Conservation (phyloP, 2,113 vertebrate genomes). For the Hemibates koningsi region DNA sequence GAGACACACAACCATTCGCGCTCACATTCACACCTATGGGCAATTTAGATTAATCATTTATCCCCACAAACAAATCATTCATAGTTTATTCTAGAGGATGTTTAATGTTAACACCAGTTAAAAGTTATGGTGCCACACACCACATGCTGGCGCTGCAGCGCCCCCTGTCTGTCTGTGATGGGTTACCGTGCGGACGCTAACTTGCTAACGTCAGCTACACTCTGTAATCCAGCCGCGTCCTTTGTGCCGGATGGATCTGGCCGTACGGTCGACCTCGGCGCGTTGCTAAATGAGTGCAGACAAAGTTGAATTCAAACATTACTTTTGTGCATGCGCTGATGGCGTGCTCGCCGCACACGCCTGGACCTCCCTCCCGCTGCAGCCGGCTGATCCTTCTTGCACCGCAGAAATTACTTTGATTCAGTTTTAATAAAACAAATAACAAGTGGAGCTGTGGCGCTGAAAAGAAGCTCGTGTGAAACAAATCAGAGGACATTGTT, state of each 20-base stretch:
- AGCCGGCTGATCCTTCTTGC: not conserved
- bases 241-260: not conserved
- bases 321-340: fast-evolving
- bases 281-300: not conserved
- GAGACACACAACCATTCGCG: fast-evolving
- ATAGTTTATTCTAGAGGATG: not conserved
- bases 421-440: not conserved
- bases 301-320: not conserved
- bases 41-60: not conserved
- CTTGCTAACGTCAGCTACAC: not conserved
- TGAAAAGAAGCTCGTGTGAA: not conserved
- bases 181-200: not conserved
- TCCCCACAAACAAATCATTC: not conserved
- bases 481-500: not conserved
- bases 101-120: not conserved
- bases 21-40: fast-evolving
- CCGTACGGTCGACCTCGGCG: fast-evolving
- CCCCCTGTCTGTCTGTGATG: not conserved
- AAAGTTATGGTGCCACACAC: not conserved
- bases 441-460: not conserved
- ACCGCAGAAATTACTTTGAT: not conserved
- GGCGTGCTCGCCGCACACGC: not conserved
- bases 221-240: not conserved
- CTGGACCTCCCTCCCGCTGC: not conserved
- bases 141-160: not conserved